These are phyloP conservation scores for Glaucidium brasilianum DNA, from an alignment of 2,113 vertebrate species.

Conservation along the genomic window DNA sequence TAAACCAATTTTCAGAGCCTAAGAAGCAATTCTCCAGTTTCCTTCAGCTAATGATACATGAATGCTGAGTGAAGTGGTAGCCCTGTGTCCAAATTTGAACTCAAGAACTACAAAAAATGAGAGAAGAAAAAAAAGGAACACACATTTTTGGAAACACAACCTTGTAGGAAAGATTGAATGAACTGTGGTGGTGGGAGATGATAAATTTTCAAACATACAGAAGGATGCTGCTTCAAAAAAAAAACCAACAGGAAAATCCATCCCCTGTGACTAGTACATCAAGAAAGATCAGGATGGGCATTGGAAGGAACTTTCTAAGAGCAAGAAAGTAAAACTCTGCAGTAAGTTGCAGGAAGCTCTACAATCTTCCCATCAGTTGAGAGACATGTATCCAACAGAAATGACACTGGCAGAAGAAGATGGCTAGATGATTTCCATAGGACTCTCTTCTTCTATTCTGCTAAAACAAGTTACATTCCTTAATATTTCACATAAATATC, in stretches of 20 bases:
- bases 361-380: neutral
- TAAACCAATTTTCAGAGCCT: neutral
- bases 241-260: neutral
- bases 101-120: neutral
- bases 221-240: neutral
- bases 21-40: neutral
- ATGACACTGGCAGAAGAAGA: neutral
- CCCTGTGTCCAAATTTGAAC: neutral
- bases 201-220: neutral
- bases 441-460: neutral
- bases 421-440: neutral
- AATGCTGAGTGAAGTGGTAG: neutral
- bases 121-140: neutral
- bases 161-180: neutral
- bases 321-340: neutral
- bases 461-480: neutral
- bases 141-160: neutral
- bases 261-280: neutral
- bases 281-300: neutral
- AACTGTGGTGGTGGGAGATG: neutral
- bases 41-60: neutral
- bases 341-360: neutral
- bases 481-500: neutral
- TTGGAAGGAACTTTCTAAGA: neutral
- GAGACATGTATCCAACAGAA: neutral